These are phyloP conservation scores for Rynchops niger DNA, from an alignment of 2,113 vertebrate genomes.

Conservation along the genomic window DNA sequence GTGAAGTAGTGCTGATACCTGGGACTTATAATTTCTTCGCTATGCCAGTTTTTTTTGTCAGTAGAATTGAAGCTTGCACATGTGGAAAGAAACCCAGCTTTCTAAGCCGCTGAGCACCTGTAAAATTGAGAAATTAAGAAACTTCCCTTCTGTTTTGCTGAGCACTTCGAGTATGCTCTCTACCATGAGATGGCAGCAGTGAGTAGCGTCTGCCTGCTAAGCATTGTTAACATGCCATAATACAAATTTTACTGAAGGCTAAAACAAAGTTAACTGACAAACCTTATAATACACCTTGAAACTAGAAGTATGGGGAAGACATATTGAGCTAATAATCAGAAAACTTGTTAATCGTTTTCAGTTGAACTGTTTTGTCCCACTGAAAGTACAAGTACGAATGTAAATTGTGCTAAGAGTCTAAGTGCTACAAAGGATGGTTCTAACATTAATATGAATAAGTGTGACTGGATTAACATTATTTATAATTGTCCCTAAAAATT, in stretches of 20 bases:
- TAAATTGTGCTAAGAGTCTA: background rate
- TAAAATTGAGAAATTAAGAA: background rate
- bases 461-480: background rate
- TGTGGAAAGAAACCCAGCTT: background rate
- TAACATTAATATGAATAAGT: background rate
- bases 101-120: background rate
- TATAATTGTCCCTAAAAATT: background rate
- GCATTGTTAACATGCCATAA: fast-evolving
- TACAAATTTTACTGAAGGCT: background rate
- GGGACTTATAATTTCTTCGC: background rate
- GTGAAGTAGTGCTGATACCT: background rate
- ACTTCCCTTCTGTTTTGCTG: background rate
- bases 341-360: background rate
- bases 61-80: background rate
- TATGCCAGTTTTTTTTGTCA: background rate
- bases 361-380: background rate
- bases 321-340: background rate
- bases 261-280: background rate
- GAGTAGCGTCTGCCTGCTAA: background rate
- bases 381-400: background rate
- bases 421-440: background rate
- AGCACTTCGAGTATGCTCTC: background rate
- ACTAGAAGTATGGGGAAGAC: no score
- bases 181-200: slow-evolving; percentile 16
- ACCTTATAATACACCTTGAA: background rate